Conservation (phyloP, 2,888 invertebrate genomes). For the Conops quadrifasciatus region DNA sequence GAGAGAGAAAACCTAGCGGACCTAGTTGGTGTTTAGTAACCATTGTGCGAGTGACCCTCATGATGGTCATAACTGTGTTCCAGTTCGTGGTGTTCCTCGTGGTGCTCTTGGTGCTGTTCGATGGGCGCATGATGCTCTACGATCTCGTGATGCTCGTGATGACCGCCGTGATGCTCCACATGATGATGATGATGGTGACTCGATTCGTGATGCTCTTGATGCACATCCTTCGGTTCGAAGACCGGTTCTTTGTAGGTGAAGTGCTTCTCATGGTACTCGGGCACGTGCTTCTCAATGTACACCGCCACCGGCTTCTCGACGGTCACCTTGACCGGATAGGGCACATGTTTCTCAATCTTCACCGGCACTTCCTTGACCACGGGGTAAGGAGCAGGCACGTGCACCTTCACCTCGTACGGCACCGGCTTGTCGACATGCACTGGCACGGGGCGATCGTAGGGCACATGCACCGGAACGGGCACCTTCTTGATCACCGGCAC, state of each 20-base stretch:
- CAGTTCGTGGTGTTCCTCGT: conserved; percentile 48
- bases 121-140: conserved; percentile 42
- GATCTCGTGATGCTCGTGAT: conserved; percentile 42
- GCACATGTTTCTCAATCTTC: conserved; percentile 75
- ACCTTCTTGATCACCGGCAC: conserved; percentile 72
- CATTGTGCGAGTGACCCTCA: conserved; percentile 46
- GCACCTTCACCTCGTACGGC: conserved; percentile 78
- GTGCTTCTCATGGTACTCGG: conserved; percentile 69
- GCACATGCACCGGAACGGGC: conserved; percentile 74
- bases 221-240: conserved; percentile 23
- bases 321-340: conserved; percentile 75
- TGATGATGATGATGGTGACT: conserved; percentile 48
- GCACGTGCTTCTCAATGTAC: conserved; percentile 79
- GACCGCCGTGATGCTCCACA: conserved; percentile 38
- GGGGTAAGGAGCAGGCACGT: conserved; percentile 73
- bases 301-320: conserved; percentile 77
- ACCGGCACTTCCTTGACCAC: conserved; percentile 74
- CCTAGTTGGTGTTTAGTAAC: conserved; percentile 44
- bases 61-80: conserved; percentile 55
- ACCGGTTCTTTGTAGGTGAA: conserved; percentile 72
- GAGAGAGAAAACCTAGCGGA: conserved; percentile 45
- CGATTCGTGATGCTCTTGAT: conserved; percentile 50
- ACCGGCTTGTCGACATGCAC: conserved; percentile 78
- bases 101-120: conserved; percentile 46
- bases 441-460: conserved; percentile 71